Percentiles rank a stretch among this genome's conserved stretches.
Evolutionary conservation across 1,140 invertebrate species (phyloP).

Genomic region (Onthophagus taurus): DNA sequence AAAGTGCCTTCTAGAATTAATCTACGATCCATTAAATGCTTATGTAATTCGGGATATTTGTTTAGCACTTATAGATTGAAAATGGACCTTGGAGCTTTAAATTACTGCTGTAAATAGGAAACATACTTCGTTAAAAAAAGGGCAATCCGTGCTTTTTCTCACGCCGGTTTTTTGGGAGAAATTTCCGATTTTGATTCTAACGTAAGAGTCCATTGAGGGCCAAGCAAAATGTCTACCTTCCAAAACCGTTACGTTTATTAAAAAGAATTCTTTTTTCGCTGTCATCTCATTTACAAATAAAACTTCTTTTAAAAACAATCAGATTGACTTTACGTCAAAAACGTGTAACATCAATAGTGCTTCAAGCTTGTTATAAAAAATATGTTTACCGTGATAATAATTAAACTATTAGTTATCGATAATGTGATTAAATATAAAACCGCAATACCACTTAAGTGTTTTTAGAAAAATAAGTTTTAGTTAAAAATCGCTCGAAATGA

Average conservation of each 20-base stretch:
- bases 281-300: slow-evolving; percentile 9
- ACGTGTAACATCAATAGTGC: not conserved
- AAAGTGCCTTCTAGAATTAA: too few species aligned
- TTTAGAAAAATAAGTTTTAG: too few species aligned
- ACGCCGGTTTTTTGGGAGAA: slow-evolving; percentile 43
- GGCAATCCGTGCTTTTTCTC: slow-evolving; percentile 44
- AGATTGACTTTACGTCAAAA: not conserved
- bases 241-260: slow-evolving; percentile 43
- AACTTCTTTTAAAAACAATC: not conserved
- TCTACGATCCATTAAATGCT: too few species aligned
- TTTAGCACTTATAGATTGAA: too few species aligned
- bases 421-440: not conserved
- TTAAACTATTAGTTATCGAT: not conserved
- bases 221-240: slow-evolving; percentile 42
- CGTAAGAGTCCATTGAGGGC: slow-evolving; percentile 45
- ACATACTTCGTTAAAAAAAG: slow-evolving; percentile 50
- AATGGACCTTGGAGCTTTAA: too few species aligned
- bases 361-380: not conserved
- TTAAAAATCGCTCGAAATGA: not conserved
- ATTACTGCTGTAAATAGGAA: not conserved
- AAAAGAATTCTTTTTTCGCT: slow-evolving; percentile 23
- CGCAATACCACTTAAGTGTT: not conserved
- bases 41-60: too few species aligned
- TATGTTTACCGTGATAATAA: not conserved
- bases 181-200: slow-evolving; percentile 46